Percentiles rank a stretch among this genome's conserved stretches.
These are phyloP conservation scores for Leuciscus waleckii DNA, from an alignment of 2,797 vertebrate species.

Conservation along the genomic window DNA sequence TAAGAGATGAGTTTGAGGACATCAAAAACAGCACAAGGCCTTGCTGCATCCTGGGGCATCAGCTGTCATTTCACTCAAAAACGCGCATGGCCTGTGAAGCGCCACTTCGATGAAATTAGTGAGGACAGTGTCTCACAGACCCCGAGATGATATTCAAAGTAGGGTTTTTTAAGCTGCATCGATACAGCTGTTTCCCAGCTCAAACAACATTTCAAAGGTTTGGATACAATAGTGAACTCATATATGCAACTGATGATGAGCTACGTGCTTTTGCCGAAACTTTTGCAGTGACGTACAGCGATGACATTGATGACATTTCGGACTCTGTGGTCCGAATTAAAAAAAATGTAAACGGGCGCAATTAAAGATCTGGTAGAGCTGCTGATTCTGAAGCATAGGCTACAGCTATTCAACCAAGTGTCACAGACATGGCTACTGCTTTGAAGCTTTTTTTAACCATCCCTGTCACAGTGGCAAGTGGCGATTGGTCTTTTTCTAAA, in stretches of 20 bases:
- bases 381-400: not conserved
- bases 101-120: not conserved
- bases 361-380: not conserved
- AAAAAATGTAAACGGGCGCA: not conserved
- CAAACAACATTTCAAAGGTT: not conserved
- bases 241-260: not conserved
- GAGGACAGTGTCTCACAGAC: not conserved
- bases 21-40: not conserved
- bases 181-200: not conserved
- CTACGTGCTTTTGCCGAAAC: not conserved
- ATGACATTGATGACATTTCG: not conserved
- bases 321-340: not conserved
- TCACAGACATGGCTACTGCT: not conserved
- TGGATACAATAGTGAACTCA: not conserved
- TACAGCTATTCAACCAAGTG: not conserved
- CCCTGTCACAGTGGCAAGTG: not conserved
- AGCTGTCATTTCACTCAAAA: not conserved
- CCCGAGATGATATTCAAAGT: too few relatives aligned
- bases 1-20: not conserved
- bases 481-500: slow-evolving; percentile 12
- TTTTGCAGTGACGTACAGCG: not conserved
- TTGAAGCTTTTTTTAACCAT: not conserved
- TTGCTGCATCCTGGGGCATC: slow-evolving; percentile 9
- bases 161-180: not conserved
- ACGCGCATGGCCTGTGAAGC: too few relatives aligned